These are phyloP conservation scores for Gisinianus flammeolus DNA, from an alignment of 2,888 invertebrate genomes.

Conservation along the genomic window DNA sequence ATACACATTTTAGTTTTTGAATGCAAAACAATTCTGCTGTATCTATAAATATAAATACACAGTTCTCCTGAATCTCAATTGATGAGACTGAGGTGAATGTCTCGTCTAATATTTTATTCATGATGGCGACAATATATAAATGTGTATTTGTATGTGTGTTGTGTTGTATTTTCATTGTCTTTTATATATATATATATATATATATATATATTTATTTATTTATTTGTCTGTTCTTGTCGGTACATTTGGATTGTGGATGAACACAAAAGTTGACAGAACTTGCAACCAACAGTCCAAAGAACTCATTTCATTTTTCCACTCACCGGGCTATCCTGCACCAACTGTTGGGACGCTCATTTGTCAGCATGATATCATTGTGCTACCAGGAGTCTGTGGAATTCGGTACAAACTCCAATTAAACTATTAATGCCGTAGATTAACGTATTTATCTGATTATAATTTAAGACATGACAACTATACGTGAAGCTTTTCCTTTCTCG, in stretches of 20 bases:
- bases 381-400: conserved; percentile 54
- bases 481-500: too few relatives aligned
- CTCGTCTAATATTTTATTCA: conserved; percentile 1
- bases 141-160: too few relatives aligned
- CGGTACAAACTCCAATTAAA: conserved; percentile 39
- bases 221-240: too few relatives aligned
- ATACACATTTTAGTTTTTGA: too few relatives aligned
- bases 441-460: too few relatives aligned
- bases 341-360: conserved; percentile 55
- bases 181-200: too few relatives aligned
- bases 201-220: not conserved
- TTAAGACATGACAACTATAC: too few relatives aligned
- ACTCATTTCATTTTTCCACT: conserved; percentile 47
- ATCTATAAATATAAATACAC: too few relatives aligned
- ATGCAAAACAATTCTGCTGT: too few relatives aligned
- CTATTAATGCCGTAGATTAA: conserved; percentile 17
- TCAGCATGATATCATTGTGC: conserved; percentile 53
- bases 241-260: too few relatives aligned
- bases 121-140: too few relatives aligned
- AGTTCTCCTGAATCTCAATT: not conserved
- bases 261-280: conserved; percentile 39
- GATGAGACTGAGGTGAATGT: conserved; percentile 8
- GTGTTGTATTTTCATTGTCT: too few relatives aligned
- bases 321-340: conserved; percentile 57
- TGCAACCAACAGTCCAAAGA: conserved; percentile 44